Evolutionary conservation across 1,140 invertebrate species (phyloP).

Genomic region (Amphibalanus amphitrite): DNA sequence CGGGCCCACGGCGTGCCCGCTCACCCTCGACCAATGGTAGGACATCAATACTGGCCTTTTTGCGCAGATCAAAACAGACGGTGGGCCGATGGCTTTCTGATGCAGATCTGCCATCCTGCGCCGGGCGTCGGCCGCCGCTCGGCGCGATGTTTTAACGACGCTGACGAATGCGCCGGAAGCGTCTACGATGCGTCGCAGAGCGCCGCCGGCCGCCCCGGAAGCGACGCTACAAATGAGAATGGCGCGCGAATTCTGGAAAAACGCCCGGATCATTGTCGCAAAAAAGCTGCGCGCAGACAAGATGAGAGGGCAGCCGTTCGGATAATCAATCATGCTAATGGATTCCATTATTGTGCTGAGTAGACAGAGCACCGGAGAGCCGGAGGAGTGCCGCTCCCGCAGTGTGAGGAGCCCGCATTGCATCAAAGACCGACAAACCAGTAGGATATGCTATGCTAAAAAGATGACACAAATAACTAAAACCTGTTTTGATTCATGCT

Average conservation of each 20-base stretch:
- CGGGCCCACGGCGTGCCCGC: no score
- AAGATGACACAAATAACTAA: no score
- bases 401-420: background rate
- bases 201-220: background rate
- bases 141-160: background rate
- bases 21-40: background rate
- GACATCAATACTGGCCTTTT: background rate
- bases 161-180: background rate
- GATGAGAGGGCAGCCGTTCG: background rate
- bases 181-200: background rate
- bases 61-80: background rate
- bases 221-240: background rate
- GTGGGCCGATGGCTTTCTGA: background rate
- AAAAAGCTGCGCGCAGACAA: background rate
- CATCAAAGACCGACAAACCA: background rate
- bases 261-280: background rate
- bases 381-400: background rate
- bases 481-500: no score
- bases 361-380: background rate
- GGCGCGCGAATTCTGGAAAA: background rate
- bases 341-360: background rate
- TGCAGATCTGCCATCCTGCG: background rate
- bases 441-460: no score
- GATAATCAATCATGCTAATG: conserved; percentile 1
- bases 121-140: no score